phyloP scores from a whole-genome alignment of 2,113 vertebrate genomes.

The Corythaixoides concolor region DNA sequence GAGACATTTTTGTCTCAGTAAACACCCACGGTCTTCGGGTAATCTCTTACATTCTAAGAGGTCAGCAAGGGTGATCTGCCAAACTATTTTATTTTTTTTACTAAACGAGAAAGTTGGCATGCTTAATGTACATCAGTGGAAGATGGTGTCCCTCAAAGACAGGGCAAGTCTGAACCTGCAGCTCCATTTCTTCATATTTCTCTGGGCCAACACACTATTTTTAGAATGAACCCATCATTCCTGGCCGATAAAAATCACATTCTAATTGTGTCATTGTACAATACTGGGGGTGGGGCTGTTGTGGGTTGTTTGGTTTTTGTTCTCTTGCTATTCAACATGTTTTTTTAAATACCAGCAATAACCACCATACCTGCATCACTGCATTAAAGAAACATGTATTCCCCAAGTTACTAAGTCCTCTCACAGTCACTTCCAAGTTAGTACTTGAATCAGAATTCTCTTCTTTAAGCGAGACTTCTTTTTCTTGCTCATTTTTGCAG shows the following conservation, averaged over 20 bases:
- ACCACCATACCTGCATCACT: conserved; percentile 87
- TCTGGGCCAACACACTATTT: not conserved
- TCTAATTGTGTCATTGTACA: not conserved
- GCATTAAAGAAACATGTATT: conserved; percentile 98
- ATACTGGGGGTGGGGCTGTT: not conserved
- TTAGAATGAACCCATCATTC: not conserved
- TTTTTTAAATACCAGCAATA: not conserved
- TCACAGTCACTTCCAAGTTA: conserved; percentile 74
- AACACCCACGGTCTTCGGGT: not conserved
- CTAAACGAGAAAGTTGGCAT: not conserved
- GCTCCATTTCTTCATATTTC: not conserved
- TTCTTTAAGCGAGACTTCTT: conserved; percentile 66
- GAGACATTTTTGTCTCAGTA: not conserved
- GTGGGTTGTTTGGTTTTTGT: not conserved
- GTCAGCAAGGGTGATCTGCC: not conserved
- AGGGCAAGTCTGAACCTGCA: conserved; percentile 25
- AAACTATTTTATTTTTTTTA: not conserved
- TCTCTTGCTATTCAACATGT: not conserved
- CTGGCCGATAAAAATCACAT: not conserved
- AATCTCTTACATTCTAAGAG: not conserved
- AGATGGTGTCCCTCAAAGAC: not conserved
- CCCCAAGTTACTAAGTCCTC: conserved; percentile 94
- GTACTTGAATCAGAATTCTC: conserved; percentile 47
- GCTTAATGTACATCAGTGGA: not conserved
- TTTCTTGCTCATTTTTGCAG: conserved; percentile 75